phyloP scores from a whole-genome alignment of 2,888 invertebrate genomes.

The Carcina quercana region DNA sequence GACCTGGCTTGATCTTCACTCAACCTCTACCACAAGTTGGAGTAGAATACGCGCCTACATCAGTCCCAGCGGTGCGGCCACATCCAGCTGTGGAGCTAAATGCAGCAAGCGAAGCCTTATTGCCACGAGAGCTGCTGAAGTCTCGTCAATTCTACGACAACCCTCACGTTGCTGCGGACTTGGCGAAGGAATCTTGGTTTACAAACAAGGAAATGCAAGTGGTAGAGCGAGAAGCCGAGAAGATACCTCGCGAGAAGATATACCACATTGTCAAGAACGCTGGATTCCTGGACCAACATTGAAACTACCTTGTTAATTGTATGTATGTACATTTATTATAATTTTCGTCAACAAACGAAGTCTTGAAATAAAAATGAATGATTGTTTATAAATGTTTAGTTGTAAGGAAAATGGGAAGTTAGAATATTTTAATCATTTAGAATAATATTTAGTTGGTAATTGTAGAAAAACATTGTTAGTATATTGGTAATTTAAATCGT shows the following conservation, averaged over 20 bases:
- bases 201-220: conserved; percentile 86
- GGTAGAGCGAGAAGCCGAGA: conserved; percentile 84
- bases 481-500: conserved; percentile 3
- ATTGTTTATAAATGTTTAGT: no score
- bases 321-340: no score
- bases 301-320: conserved; percentile 3
- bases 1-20: conserved; percentile 60
- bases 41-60: conserved; percentile 61
- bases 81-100: conserved; percentile 84
- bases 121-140: conserved; percentile 81
- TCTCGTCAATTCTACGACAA: conserved; percentile 83
- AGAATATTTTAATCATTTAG: no score
- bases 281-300: conserved; percentile 72
- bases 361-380: no score
- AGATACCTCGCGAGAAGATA: conserved; percentile 84
- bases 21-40: conserved; percentile 60
- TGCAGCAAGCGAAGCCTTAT: conserved; percentile 79
- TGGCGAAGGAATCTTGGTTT: conserved; percentile 88
- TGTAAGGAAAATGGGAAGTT: no score
- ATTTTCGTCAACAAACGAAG: no score
- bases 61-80: conserved; percentile 48
- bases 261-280: conserved; percentile 84
- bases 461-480: conserved; percentile 8
- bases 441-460: conserved; percentile 5
- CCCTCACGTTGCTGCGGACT: conserved; percentile 80